phyloP scores from a whole-genome alignment of 2,888 invertebrate species.

The Mechanitis messenoides region DNA sequence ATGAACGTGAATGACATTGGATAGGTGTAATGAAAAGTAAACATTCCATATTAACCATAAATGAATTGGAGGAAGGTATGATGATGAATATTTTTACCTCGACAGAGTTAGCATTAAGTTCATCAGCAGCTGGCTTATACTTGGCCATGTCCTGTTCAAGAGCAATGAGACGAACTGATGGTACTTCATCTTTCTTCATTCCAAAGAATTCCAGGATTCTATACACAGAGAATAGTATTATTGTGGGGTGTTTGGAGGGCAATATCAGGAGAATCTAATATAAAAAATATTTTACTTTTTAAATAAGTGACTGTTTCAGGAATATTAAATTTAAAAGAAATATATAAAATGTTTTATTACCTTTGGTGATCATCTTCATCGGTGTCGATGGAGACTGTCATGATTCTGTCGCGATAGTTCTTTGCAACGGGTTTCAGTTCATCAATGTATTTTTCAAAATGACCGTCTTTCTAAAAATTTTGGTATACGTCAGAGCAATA shows the following conservation, averaged over 20 bases:
- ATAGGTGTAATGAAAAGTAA: no score
- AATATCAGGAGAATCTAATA: background rate
- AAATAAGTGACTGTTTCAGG: no score
- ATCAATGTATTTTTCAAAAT: conserved; percentile 87
- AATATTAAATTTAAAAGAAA: background rate
- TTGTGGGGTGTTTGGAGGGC: background rate
- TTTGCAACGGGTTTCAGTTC: conserved; percentile 90
- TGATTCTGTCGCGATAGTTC: conserved; percentile 91
- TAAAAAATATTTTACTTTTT: no score
- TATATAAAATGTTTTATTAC: conserved; percentile 35
- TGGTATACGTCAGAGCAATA: no score
- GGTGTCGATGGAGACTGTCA: conserved; percentile 96
- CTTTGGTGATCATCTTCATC: conserved; percentile 95
- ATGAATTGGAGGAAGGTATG: background rate
- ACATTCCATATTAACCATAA: background rate
- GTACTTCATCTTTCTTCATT: conserved; percentile 94
- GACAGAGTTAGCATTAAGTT: conserved; percentile 81
- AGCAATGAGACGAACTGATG: conserved; percentile 93
- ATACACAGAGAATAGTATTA: conserved; percentile 4
- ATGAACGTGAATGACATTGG: no score
- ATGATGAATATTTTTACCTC: conserved; percentile 49
- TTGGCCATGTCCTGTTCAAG: conserved; percentile 98
- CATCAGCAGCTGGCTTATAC: conserved; percentile 91
- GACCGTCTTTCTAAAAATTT: conserved; percentile 80
- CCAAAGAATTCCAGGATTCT: conserved; percentile 99